Percentiles rank a stretch among this genome's conserved stretches.
phyloP scores from a whole-genome alignment of 2,888 invertebrate genomes.

The Nomada fucata region DNA sequence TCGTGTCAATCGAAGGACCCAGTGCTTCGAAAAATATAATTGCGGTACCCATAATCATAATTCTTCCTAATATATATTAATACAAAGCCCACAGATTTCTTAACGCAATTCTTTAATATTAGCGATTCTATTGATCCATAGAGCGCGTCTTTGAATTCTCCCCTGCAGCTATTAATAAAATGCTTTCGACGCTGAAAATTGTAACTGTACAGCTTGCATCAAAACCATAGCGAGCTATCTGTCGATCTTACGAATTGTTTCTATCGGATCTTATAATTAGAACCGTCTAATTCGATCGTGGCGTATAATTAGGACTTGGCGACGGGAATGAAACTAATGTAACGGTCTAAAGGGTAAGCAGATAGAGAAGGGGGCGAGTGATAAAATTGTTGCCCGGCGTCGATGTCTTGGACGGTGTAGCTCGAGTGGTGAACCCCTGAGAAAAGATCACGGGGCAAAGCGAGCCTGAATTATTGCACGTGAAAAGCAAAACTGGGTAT shows the following conservation, averaged over 20 bases:
- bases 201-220: neutral
- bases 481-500: conserved; percentile 35
- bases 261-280: conserved; percentile 54
- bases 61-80: no score
- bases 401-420: neutral
- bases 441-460: conserved; percentile 9
- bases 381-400: conserved; percentile 29
- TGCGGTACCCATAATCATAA: no score
- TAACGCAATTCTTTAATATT: no score
- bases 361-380: conserved; percentile 16
- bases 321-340: conserved; percentile 55
- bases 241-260: conserved; percentile 33
- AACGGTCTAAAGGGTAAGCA: conserved; percentile 49
- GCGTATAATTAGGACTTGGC: conserved; percentile 60
- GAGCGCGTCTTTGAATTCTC: neutral
- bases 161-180: neutral
- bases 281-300: conserved; percentile 53
- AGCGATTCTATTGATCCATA: no score
- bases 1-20: no score
- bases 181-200: neutral
- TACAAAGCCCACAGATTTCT: no score
- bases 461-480: conserved; percentile 25
- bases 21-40: no score
- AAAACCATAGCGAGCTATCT: neutral
- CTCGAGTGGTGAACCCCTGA: neutral